Percentiles rank a stretch among this genome's conserved stretches.
Evolutionary conservation across 1,140 invertebrate genomes (phyloP).

Genomic region (Zaprionus africanus): DNA sequence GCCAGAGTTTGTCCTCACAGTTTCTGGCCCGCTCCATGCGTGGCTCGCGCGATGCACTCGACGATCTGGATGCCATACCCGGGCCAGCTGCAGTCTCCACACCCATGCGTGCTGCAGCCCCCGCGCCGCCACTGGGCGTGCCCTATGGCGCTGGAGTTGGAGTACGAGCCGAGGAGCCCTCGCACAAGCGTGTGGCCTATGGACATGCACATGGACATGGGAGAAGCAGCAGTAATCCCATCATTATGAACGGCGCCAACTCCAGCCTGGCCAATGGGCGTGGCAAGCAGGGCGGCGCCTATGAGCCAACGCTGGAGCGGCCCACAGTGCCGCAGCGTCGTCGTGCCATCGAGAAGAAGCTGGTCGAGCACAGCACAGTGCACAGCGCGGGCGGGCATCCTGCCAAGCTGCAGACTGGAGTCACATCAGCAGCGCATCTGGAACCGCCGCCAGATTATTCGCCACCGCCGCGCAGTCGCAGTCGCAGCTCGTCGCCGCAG

Average conservation of each 20-base stretch:
- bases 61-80: slow-evolving; percentile 72
- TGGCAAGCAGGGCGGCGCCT: slow-evolving; percentile 47
- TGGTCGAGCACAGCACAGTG: slow-evolving; percentile 61
- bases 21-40: slow-evolving; percentile 72
- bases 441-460: slow-evolving; percentile 90
- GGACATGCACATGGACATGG: slow-evolving; percentile 45
- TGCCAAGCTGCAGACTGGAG: slow-evolving; percentile 10
- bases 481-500: slow-evolving; percentile 84
- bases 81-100: slow-evolving; percentile 11
- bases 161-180: slow-evolving; percentile 36
- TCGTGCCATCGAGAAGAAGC: slow-evolving; percentile 84
- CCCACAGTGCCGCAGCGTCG: slow-evolving; percentile 87
- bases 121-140: slow-evolving; percentile 21
- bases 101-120: slow-evolving; percentile 2
- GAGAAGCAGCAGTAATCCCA: slow-evolving; percentile 28
- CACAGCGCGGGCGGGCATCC: background rate
- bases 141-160: too few relatives aligned
- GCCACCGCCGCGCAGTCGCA: slow-evolving; percentile 86
- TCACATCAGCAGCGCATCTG: slow-evolving; percentile 26
- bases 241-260: background rate
- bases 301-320: slow-evolving; percentile 38
- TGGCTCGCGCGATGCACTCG: slow-evolving; percentile 66
- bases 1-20: slow-evolving; percentile 77
- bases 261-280: slow-evolving; percentile 41
- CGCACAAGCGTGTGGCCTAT: slow-evolving; percentile 59